Evolutionary conservation across 2,113 vertebrate genomes (phyloP).

Genomic region (Todiramphus saurophagus): DNA sequence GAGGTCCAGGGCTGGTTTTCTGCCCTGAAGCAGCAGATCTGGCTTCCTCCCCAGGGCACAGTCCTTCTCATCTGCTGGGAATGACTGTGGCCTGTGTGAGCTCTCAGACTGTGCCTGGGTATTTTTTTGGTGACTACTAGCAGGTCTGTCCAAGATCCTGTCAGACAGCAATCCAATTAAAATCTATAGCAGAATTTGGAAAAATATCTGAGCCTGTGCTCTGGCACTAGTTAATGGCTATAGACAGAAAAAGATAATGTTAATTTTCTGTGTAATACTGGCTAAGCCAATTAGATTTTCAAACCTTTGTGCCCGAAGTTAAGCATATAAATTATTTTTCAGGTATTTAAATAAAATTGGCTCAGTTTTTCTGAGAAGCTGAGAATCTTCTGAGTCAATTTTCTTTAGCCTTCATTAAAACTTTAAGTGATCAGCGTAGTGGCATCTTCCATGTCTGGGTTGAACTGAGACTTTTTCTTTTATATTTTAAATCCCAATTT

Average conservation of each 20-base stretch:
- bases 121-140: neutral
- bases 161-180: neutral
- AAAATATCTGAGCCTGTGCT: neutral
- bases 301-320: constrained; percentile 49
- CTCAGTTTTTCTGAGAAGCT: neutral
- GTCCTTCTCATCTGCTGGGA: neutral
- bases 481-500: constrained; percentile 49
- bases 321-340: constrained; percentile 60
- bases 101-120: neutral
- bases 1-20: neutral
- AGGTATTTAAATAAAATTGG: constrained; percentile 42
- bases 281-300: constrained; percentile 31
- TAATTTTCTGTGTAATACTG: constrained; percentile 18
- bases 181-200: neutral
- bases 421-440: neutral
- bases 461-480: constrained; percentile 9
- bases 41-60: neutral
- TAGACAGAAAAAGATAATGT: neutral
- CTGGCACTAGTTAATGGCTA: neutral
- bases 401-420: constrained; percentile 56
- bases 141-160: neutral
- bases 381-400: constrained; percentile 12
- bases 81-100: accelerated
- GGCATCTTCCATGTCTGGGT: neutral
- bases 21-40: neutral